phyloP scores from a whole-genome alignment of 2,888 invertebrate species.

The Lamellibrachia satsuma region DNA sequence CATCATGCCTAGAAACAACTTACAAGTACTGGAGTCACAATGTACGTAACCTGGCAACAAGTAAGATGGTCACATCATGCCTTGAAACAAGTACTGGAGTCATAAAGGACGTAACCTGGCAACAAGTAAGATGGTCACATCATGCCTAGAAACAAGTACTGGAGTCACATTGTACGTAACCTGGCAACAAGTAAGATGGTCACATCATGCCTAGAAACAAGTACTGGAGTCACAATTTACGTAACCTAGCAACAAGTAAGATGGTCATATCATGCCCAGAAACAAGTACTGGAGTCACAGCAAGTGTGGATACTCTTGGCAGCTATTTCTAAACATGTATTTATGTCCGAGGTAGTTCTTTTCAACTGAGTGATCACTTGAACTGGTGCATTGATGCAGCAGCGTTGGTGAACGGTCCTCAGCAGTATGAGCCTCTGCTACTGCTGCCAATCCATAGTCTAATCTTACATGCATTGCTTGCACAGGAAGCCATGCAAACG shows the following conservation, averaged over 20 bases:
- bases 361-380: too few species aligned
- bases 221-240: background rate
- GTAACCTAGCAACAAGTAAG: background rate
- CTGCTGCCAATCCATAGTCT: too few species aligned
- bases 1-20: background rate
- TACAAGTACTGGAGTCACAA: background rate
- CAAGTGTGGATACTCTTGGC: too few species aligned
- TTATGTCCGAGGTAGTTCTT: too few species aligned
- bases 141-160: background rate
- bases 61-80: background rate
- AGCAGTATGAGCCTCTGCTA: too few species aligned
- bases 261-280: background rate
- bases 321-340: too few species aligned
- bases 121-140: background rate
- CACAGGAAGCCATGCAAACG: background rate
- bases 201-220: background rate
- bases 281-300: too few species aligned
- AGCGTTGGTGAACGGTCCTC: too few species aligned
- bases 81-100: background rate
- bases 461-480: background rate
- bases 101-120: background rate
- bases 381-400: too few species aligned
- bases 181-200: background rate
- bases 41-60: background rate
- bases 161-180: background rate